Base-by-base conservation (phyloP, 2,113 vertebrate species). In the Lepus americanus region DNA sequence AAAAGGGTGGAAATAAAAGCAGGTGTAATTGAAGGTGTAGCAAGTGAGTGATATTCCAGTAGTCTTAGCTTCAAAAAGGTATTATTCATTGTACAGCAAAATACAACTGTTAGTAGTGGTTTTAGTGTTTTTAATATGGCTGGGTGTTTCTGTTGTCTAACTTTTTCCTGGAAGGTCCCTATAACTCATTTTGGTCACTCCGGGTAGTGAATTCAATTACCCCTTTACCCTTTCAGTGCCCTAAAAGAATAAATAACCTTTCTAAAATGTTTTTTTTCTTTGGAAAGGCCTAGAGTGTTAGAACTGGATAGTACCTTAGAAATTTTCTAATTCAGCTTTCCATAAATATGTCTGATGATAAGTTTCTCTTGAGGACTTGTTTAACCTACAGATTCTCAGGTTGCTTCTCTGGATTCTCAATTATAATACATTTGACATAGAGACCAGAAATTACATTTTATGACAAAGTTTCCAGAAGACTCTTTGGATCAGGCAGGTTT, bases 191-290 rank as follows among this genome's bases (percentile, higher is more conserved):
- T 10, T 73, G 87, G 73, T 92, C 81, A 89, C 36, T 94, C 70
- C 4, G 53, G 36, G 31, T 91, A 5, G 19, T 79, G 66, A 81
- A 90, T 90, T 95, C 82, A 96, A 14, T 96, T 96, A 80, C 44
- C 80, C 1, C 36, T 83, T 6, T 79, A 90, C 44, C 93, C 39
- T 88, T 90, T 87, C 70, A 82, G 69, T 72, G 61, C 55, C 74
- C 92, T 96, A 9, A 83, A 89, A 95, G 20, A 91, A 87, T 88
- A 95, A 94, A 88, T 94, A 55, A 19, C 53, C 39, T 95, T 86
- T 39, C 81, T 92, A 79, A 87, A 85, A 80, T 88, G 27, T 44
- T 83, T 96, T 89, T 89, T 72, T 27, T 83, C 72, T 85, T 88
- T 72, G 16, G 59, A 66, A 96, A 90, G 16, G 66, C 70, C 73